Conservation (phyloP, 1,140 invertebrate species). For the Hermetia illucens region DNA sequence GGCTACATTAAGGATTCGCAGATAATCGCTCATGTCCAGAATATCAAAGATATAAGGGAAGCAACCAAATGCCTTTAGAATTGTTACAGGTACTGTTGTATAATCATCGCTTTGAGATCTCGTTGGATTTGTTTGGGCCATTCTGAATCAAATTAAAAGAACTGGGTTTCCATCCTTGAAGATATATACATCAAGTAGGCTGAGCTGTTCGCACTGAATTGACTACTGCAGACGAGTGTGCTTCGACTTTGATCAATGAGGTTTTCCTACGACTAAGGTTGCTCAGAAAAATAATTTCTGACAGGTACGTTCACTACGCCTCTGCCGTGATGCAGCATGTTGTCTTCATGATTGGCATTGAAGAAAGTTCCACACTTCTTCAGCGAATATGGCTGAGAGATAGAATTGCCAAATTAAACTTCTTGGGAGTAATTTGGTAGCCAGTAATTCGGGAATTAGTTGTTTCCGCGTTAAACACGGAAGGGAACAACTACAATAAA, state of each 20-base stretch:
- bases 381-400: conserved; percentile 25
- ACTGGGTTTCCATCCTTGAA: conserved; percentile 23
- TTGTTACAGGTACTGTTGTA: too few species aligned
- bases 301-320: not conserved
- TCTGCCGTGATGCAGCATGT: conserved; percentile 7
- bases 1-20: too few species aligned
- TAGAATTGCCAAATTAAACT: conserved; percentile 26
- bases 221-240: not conserved
- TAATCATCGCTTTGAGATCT: too few species aligned
- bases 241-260: not conserved
- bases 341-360: conserved; percentile 11
- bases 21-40: too few species aligned
- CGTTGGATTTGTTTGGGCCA: conserved; percentile 22
- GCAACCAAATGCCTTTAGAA: too few species aligned
- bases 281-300: not conserved
- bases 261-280: not conserved
- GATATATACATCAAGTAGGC: conserved; percentile 12
- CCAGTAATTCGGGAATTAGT: too few species aligned
- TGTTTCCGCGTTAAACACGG: too few species aligned
- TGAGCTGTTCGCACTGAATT: not conserved
- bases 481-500: too few species aligned
- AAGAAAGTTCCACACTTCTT: conserved; percentile 17
- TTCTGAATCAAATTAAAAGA: conserved; percentile 9
- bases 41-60: too few species aligned
- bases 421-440: too few species aligned